phyloP scores from a whole-genome alignment of 2,888 invertebrate species.

The Xestia xanthographa region DNA sequence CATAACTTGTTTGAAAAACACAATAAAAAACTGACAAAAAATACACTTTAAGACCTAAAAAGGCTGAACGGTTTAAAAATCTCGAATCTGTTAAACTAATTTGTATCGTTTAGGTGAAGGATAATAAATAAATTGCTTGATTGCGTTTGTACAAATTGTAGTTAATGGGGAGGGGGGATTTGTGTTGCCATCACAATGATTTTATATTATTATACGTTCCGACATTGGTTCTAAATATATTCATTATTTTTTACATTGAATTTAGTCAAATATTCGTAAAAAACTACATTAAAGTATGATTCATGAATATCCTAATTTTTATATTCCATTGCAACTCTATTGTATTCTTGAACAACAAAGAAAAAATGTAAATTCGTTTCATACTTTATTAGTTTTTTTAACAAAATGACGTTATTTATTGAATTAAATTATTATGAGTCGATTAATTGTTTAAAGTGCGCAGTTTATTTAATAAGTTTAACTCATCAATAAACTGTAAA shows the following conservation, averaged over 20 bases:
- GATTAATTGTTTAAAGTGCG: constrained; percentile 43
- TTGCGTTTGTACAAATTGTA: constrained; percentile 66
- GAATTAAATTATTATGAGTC: constrained; percentile 61
- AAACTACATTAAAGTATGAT: constrained; percentile 39
- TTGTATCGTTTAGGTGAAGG: constrained; percentile 67
- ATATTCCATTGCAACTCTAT: constrained; percentile 29
- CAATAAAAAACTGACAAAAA: constrained; percentile 20
- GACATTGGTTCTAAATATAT: constrained; percentile 58
- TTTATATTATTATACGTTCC: constrained; percentile 48
- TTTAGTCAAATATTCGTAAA: constrained; percentile 57
- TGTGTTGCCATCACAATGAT: constrained; percentile 63
- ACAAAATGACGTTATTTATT: constrained; percentile 62
- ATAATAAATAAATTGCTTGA: constrained; percentile 58
- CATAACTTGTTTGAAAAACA: constrained; percentile 29
- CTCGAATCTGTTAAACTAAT: constrained; percentile 66
- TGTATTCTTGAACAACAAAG: constrained; percentile 13
- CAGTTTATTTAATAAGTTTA: constrained; percentile 49
- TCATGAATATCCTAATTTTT: constrained; percentile 2
- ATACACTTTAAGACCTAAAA: constrained; percentile 51
- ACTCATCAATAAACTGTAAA: constrained; percentile 46
- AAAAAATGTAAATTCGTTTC: constrained; percentile 15
- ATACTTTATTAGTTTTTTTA: constrained; percentile 54
- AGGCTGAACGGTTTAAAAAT: constrained; percentile 67
- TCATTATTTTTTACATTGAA: constrained; percentile 61
- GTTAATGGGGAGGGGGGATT: constrained; percentile 52